Evolutionary conservation across 2,113 vertebrate species (phyloP).

Genomic region (Proterorhinus semilunaris): DNA sequence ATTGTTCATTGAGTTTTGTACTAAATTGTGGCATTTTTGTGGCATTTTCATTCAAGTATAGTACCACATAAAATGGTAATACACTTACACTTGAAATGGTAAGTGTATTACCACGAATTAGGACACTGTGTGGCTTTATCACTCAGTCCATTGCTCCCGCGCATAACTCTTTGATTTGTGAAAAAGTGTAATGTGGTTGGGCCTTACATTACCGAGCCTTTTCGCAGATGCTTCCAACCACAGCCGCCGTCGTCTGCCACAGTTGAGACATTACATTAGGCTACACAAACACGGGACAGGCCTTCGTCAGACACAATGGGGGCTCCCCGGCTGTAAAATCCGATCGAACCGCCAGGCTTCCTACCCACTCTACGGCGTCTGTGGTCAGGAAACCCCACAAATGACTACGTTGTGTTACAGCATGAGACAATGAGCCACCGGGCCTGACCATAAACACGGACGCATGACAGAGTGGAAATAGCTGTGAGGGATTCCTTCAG

Average conservation of each 20-base stretch:
- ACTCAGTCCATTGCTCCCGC: not conserved
- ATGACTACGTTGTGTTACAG: slow-evolving; percentile 59
- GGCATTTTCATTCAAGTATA: too few relatives aligned
- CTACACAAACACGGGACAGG: slow-evolving; percentile 48
- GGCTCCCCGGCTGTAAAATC: slow-evolving; percentile 53
- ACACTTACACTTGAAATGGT: too few relatives aligned
- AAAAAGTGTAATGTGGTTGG: not conserved
- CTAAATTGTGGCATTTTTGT: too few relatives aligned
- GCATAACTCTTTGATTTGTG: not conserved
- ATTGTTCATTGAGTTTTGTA: too few relatives aligned
- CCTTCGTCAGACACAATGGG: slow-evolving; percentile 40
- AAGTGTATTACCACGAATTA: too few relatives aligned
- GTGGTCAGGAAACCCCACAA: slow-evolving; percentile 68
- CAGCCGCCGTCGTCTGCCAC: slow-evolving; percentile 19
- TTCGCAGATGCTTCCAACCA: slow-evolving; percentile 34
- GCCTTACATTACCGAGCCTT: slow-evolving; percentile 12
- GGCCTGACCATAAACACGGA: slow-evolving; percentile 44
- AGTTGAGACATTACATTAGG: slow-evolving; percentile 48
- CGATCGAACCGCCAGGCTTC: slow-evolving; percentile 42
- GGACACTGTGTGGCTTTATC: not conserved
- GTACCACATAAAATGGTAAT: too few relatives aligned
- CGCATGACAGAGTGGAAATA: slow-evolving; percentile 65
- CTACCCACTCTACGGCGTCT: slow-evolving; percentile 13
- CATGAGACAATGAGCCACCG: slow-evolving; percentile 60
- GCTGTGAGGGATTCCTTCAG: slow-evolving; percentile 53